phyloP scores from a whole-genome alignment of 2,113 vertebrate species.

The Onychorhynchus coronatus region DNA sequence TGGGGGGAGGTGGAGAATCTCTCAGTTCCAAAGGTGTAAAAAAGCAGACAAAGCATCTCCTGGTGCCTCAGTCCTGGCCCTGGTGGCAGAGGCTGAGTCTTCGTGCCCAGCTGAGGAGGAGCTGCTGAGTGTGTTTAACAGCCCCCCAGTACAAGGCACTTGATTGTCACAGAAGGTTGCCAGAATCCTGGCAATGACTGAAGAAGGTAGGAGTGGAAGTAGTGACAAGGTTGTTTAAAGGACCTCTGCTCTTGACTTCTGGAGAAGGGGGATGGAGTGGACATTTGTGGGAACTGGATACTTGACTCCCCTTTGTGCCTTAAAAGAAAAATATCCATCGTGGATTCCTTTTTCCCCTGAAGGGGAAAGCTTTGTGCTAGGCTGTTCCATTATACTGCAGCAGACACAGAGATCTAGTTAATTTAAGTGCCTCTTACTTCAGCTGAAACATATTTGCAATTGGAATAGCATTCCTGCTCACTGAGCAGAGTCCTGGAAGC shows the following conservation, averaged over 20 bases:
- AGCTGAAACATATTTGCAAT: conserved; percentile 8
- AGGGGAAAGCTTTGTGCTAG: not conserved
- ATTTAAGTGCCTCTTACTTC: conserved; percentile 42
- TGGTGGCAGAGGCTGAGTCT: not conserved
- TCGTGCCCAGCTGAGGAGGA: not conserved
- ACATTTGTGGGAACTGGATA: not conserved
- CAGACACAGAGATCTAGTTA: conserved; percentile 5
- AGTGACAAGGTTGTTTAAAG: not conserved
- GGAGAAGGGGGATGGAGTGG: not conserved
- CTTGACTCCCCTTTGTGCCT: not conserved
- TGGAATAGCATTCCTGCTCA: conserved; percentile 8
- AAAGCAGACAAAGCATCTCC: not conserved
- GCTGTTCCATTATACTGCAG: not conserved
- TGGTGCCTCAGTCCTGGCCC: not conserved
- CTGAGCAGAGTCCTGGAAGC: conserved; percentile 19
- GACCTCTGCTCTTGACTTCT: not conserved
- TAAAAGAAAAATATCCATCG: not conserved
- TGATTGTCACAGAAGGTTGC: not conserved
- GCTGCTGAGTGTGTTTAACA: not conserved
- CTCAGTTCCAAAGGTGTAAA: not conserved
- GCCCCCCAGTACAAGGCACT: not conserved
- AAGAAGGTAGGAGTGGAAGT: not conserved
- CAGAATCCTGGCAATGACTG: not conserved
- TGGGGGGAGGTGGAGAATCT: not conserved
- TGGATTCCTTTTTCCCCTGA: not conserved